Conservation (phyloP, 2,113 vertebrate genomes). For the Lepisosteus oculatus region DNA sequence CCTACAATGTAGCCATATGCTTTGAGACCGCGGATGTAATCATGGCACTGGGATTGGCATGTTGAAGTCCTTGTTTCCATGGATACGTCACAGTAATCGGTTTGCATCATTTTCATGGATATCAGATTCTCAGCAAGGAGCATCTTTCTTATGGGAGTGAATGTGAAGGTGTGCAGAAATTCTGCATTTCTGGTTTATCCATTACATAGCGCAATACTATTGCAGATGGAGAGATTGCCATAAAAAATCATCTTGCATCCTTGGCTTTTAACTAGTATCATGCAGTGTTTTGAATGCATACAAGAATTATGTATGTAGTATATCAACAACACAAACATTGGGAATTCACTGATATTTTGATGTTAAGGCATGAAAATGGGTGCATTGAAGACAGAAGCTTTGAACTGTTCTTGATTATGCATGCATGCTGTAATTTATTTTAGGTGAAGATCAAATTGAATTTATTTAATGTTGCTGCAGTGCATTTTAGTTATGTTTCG, state of each 20-base stretch:
- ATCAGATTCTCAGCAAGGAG: constrained; percentile 9
- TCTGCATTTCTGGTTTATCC: neutral
- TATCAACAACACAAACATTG: too few species aligned
- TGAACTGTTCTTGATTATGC: too few species aligned
- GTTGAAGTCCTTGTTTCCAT: constrained; percentile 29
- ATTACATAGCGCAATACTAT: neutral
- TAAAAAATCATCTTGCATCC: neutral
- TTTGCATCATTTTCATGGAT: constrained; percentile 23
- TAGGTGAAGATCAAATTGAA: too few species aligned
- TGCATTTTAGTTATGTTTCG: too few species aligned
- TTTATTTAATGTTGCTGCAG: too few species aligned
- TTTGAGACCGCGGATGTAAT: constrained; percentile 7
- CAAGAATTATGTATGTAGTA: too few species aligned
- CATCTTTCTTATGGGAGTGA: neutral
- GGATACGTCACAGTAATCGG: constrained; percentile 24
- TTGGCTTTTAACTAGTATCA: too few species aligned
- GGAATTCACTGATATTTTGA: too few species aligned
- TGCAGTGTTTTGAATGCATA: too few species aligned
- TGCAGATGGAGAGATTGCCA: constrained; percentile 3
- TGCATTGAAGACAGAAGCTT: too few species aligned
- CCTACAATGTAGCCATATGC: neutral
- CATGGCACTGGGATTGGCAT: constrained; percentile 10
- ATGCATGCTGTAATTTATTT: too few species aligned
- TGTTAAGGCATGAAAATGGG: too few species aligned
- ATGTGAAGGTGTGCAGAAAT: neutral